Conservation (phyloP, 2,113 vertebrate genomes). For the Polypterus bichir region DNA sequence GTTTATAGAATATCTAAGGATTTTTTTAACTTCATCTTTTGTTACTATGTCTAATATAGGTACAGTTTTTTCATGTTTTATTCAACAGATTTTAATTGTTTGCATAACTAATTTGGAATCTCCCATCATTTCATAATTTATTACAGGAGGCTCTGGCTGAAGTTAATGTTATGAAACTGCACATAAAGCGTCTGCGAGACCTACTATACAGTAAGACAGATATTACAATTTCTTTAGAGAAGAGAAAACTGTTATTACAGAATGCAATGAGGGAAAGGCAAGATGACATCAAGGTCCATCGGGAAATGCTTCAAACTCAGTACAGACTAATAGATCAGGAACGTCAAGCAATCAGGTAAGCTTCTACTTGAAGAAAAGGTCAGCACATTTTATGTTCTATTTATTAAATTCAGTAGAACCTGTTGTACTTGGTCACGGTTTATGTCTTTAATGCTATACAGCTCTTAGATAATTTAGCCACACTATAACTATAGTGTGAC, state of each 20-base stretch:
- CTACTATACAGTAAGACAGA: slow-evolving; percentile 60
- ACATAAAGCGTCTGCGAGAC: slow-evolving; percentile 59
- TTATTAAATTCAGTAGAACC: too few relatives aligned
- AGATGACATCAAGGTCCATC: slow-evolving; percentile 65
- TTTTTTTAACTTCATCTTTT: too few relatives aligned
- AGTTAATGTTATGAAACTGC: slow-evolving; percentile 68
- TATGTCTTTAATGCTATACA: too few relatives aligned
- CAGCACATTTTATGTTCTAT: too few relatives aligned
- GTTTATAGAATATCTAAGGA: too few relatives aligned
- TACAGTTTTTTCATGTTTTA: too few relatives aligned
- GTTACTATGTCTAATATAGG: too few relatives aligned
- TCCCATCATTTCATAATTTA: slow-evolving; percentile 14
- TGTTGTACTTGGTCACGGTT: too few relatives aligned
- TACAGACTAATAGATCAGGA: slow-evolving; percentile 69
- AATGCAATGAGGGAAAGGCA: slow-evolving; percentile 59
- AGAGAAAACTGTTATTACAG: slow-evolving; percentile 43
- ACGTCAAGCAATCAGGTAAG: slow-evolving; percentile 65
- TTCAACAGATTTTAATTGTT: too few relatives aligned
- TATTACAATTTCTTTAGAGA: slow-evolving; percentile 53
- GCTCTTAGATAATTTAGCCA: too few relatives aligned
- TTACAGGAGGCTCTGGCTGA: slow-evolving; percentile 75
- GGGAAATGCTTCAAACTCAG: slow-evolving; percentile 63
- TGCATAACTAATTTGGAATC: background rate
- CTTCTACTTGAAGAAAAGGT: too few relatives aligned
- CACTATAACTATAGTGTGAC: too few relatives aligned